phyloP scores from a whole-genome alignment of 2,113 vertebrate species.

The Tachysurus vachellii region DNA sequence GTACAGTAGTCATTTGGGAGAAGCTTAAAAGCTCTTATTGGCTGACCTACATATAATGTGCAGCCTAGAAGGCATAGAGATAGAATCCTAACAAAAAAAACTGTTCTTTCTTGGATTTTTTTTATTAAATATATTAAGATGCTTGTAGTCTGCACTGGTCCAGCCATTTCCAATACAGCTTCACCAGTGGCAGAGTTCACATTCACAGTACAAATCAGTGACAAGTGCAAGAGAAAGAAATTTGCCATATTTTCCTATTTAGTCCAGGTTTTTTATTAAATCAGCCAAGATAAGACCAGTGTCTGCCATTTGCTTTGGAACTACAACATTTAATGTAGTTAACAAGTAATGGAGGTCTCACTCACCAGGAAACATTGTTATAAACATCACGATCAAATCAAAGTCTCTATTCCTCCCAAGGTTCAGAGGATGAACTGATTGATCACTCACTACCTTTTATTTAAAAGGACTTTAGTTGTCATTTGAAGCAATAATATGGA shows the following conservation, averaged over 20 bases:
- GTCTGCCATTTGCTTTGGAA: background rate
- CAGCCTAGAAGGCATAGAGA: background rate
- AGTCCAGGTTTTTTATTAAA: background rate
- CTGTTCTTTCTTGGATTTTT: background rate
- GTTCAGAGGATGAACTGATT: background rate
- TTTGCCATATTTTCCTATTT: background rate
- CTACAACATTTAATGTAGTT: background rate
- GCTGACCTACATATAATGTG: background rate
- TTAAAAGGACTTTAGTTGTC: background rate
- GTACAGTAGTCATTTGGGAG: background rate
- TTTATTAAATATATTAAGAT: background rate
- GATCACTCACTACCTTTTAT: background rate
- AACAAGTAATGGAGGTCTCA: background rate
- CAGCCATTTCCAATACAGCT: background rate
- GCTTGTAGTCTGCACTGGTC: background rate
- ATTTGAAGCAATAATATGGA: background rate
- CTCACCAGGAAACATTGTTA: background rate
- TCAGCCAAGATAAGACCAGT: background rate
- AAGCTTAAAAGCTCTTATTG: background rate
- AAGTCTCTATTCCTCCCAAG: background rate
- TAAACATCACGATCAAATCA: background rate
- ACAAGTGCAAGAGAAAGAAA: background rate
- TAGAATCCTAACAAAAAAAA: background rate
- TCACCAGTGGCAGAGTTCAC: background rate
- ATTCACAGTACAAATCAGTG: background rate